A percentile compares a stretch with the other conserved stretches of the same genome.
Conservation (phyloP, 2,113 vertebrate genomes). For the Laticauda colubrina region DNA sequence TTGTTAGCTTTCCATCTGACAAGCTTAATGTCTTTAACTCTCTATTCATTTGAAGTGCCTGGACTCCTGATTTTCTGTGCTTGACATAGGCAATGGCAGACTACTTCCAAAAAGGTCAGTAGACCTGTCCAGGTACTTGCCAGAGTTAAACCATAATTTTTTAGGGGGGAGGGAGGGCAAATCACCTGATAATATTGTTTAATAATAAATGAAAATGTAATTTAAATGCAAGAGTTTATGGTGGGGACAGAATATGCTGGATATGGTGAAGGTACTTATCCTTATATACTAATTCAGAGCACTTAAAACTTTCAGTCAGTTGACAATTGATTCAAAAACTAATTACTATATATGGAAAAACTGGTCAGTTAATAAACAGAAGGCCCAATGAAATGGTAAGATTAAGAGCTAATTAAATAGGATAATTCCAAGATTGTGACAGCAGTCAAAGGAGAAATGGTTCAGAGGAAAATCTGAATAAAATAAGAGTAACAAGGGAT, state of each 20-base stretch:
- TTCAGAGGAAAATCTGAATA: background rate
- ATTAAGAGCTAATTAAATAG: background rate
- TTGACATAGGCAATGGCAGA: background rate
- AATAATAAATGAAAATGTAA: background rate
- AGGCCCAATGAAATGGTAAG: background rate
- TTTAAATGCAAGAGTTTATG: background rate
- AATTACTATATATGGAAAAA: background rate
- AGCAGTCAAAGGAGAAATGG: background rate
- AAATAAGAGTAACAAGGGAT: background rate
- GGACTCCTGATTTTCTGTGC: background rate
- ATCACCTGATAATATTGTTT: background rate
- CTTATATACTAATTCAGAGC: background rate
- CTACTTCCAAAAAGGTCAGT: background rate
- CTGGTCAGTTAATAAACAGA: background rate
- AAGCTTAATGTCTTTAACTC: background rate
- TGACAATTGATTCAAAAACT: background rate
- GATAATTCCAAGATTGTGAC: background rate
- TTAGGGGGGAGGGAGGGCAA: background rate
- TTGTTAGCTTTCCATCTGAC: background rate
- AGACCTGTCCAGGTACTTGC: background rate
- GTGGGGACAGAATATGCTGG: background rate
- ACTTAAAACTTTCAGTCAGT: background rate
- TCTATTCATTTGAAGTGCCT: background rate
- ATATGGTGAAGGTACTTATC: background rate
- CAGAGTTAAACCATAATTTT: background rate